Evolutionary conservation across 2,113 vertebrate genomes (phyloP), one percentile per base, ranked within the genome.

Genomic region (Ophthalmolycus amberensis): DNA sequence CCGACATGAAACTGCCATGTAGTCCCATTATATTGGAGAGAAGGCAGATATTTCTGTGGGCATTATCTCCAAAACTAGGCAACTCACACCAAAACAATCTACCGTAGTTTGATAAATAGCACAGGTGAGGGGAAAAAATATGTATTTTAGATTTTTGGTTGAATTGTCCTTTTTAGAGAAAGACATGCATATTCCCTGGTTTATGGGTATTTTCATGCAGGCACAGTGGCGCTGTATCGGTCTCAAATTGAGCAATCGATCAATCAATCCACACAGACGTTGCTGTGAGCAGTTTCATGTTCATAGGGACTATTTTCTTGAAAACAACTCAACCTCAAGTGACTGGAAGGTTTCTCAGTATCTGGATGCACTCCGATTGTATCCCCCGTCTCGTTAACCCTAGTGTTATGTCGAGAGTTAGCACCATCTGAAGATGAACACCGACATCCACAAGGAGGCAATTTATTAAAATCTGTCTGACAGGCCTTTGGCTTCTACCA

Each of bases 391-490:
- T 77, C 16, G 2, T 34, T 73, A 89, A 87, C 62, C 71, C 54
- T 1, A 70, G 38, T 74, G 65, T 74, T 75, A 54, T 62, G 65
- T 40, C 3, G 50, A 85, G 80, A 83, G 86, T 81, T 79, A 79
- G 52, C 32, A 11, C 46, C 42, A 44, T 76, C 42, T 83, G 65
- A 84, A 80, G 73, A 75, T 85, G 48, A 75, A 85, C 69, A 6
- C 71, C 79, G 52, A 66, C 68, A 70, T 90, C 83, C 87, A 83
- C 84, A 67, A 88, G 86, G 85, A 90, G 83, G 70, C 88, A 86
- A 91, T 94, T 92, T 85, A 79, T 82, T 70, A 66, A 83, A 80
- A 83, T 77, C 72, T 62, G 11, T 72, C 62, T 77, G 76, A 82
- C 80, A 86, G 50, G 77, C 79, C 46, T 69, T 73, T 32, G 38